phyloP scores from a whole-genome alignment of 1,140 invertebrate species.

The Musca domestica region DNA sequence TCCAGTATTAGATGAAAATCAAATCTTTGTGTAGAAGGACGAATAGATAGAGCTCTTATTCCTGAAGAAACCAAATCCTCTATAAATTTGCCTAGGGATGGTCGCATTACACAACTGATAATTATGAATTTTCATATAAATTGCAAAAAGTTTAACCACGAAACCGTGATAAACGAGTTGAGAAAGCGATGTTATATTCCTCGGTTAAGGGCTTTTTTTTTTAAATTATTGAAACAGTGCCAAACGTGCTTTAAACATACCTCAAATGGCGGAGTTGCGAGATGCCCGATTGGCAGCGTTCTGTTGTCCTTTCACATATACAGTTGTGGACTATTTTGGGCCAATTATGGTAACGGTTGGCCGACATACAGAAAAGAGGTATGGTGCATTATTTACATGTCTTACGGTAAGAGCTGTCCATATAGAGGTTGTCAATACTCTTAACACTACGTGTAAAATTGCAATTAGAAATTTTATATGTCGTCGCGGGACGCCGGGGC shows the following conservation, averaged over 20 bases:
- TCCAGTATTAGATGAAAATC: constrained; percentile 15
- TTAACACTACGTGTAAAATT: too few species aligned
- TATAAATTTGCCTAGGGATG: not conserved
- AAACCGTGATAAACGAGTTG: constrained; percentile 2
- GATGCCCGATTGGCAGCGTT: not conserved
- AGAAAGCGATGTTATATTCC: not conserved
- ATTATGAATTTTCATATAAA: constrained; percentile 5
- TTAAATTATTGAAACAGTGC: not conserved
- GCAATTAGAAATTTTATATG: too few species aligned
- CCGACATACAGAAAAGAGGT: not conserved
- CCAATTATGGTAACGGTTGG: not conserved
- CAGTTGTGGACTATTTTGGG: not conserved
- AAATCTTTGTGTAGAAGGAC: not conserved
- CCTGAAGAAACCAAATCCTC: not conserved
- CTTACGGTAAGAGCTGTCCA: constrained; percentile 2
- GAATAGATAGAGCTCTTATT: not conserved
- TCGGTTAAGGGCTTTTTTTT: not conserved
- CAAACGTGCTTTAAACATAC: not conserved
- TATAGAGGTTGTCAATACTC: not conserved
- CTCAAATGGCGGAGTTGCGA: constrained; percentile 16
- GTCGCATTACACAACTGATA: constrained; percentile 4
- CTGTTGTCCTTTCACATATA: not conserved
- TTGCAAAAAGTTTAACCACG: not conserved
- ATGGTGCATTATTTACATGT: not conserved
- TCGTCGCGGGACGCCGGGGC: too few species aligned